Conservation (phyloP, 2,888 invertebrate species). For the Melieria omissa region DNA sequence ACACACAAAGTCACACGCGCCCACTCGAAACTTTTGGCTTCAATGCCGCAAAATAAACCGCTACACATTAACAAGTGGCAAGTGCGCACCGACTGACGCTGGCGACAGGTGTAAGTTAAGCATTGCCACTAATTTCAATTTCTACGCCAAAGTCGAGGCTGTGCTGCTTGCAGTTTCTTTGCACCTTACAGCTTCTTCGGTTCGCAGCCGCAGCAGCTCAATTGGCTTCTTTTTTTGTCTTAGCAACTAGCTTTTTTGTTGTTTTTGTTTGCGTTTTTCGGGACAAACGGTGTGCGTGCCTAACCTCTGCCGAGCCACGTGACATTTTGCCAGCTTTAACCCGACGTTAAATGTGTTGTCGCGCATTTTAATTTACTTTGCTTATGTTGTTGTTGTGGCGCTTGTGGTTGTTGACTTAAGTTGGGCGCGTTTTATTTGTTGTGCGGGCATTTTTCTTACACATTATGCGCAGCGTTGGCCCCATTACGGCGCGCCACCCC, state of each 20-base stretch:
- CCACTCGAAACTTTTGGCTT: too few relatives aligned
- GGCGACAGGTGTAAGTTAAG: not conserved
- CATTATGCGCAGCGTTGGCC: conserved; percentile 13
- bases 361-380: conserved; percentile 60
- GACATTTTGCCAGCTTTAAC: not conserved
- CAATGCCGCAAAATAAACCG: too few relatives aligned
- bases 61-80: too few relatives aligned
- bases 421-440: conserved; percentile 7
- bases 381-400: not conserved
- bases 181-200: not conserved
- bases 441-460: conserved; percentile 12
- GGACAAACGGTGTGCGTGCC: not conserved
- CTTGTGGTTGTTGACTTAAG: conserved; percentile 48
- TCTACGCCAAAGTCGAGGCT: not conserved
- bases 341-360: conserved; percentile 49
- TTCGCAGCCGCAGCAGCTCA: not conserved
- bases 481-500: not conserved
- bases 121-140: not conserved
- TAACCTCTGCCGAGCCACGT: not conserved
- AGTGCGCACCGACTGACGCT: too few relatives aligned
- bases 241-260: conserved; percentile 1
- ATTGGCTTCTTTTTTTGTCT: not conserved
- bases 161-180: not conserved
- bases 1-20: too few relatives aligned
- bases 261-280: not conserved